Evolutionary conservation across 2,797 vertebrate genomes (phyloP).

Genomic region (Poecilia picta): DNA sequence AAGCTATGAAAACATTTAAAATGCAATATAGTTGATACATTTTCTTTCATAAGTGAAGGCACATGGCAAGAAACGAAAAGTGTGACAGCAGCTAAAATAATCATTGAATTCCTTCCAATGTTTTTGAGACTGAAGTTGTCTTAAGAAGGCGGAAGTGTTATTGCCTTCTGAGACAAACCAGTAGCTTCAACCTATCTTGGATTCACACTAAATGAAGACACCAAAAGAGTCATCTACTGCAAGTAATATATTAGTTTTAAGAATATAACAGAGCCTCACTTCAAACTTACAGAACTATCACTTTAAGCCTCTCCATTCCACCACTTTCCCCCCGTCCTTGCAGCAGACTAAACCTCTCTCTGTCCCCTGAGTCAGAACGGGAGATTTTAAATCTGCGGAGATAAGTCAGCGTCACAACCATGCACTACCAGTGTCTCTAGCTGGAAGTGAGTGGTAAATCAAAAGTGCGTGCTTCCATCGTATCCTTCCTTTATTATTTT

Average conservation of each 20-base stretch:
- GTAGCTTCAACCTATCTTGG: neutral
- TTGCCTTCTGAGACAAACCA: neutral
- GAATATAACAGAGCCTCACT: neutral
- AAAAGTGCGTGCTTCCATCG: constrained; percentile 41
- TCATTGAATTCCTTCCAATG: neutral
- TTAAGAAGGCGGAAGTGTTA: neutral
- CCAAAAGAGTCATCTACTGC: neutral
- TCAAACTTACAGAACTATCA: neutral
- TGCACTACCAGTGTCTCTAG: constrained; percentile 21
- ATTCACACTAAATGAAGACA: neutral
- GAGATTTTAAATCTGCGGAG: constrained; percentile 39
- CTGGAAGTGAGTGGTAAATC: constrained; percentile 51
- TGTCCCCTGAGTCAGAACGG: constrained; percentile 42
- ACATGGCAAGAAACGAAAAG: neutral
- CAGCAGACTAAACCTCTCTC: constrained; percentile 78
- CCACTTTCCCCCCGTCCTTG: constrained; percentile 46
- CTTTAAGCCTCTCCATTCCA: constrained; percentile 52
- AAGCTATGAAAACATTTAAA: neutral
- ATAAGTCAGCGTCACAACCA: constrained; percentile 19
- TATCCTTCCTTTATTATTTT: constrained; percentile 64
- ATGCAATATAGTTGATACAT: neutral
- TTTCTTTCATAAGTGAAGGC: neutral
- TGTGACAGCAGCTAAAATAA: neutral
- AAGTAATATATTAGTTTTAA: neutral
- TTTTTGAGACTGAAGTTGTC: too few species aligned